phyloP scores from a whole-genome alignment of 2,113 vertebrate species.

The Pyrgilauda ruficollis region DNA sequence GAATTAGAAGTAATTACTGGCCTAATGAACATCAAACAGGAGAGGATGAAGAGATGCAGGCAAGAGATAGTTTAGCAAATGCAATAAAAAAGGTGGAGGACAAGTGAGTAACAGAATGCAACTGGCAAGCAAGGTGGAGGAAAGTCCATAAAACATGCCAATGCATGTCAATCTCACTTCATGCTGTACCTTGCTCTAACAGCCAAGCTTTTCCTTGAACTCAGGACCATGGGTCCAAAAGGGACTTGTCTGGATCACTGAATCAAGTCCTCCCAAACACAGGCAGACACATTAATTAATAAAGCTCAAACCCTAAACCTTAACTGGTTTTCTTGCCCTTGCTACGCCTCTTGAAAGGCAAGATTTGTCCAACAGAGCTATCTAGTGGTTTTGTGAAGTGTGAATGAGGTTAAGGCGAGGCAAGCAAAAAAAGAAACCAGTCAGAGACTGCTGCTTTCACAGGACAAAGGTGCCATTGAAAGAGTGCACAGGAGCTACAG shows the following conservation, averaged over 20 bases:
- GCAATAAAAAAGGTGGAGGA: neutral
- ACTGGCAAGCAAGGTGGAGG: neutral
- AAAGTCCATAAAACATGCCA: neutral
- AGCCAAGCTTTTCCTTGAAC: neutral
- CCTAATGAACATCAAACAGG: neutral
- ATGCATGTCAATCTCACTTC: neutral
- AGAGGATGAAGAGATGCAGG: constrained; percentile 18
- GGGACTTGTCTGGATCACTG: neutral
- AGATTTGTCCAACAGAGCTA: neutral
- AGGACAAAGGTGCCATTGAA: constrained; percentile 21
- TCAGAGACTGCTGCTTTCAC: neutral
- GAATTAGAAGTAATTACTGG: constrained; percentile 14
- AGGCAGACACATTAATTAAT: neutral
- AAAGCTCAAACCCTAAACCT: neutral
- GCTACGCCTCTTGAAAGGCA: neutral
- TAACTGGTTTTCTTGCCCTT: neutral
- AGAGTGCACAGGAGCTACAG: neutral
- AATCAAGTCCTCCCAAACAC: neutral
- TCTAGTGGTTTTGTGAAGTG: neutral
- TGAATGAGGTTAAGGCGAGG: neutral
- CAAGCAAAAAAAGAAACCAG: neutral
- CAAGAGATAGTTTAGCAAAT: neutral
- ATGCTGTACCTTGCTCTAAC: neutral
- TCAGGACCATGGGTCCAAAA: neutral
- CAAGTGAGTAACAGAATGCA: neutral